Evolutionary conservation across 2,113 vertebrate genomes (phyloP), one percentile per base, ranked within the genome.

Genomic region (Parotia lawesii): DNA sequence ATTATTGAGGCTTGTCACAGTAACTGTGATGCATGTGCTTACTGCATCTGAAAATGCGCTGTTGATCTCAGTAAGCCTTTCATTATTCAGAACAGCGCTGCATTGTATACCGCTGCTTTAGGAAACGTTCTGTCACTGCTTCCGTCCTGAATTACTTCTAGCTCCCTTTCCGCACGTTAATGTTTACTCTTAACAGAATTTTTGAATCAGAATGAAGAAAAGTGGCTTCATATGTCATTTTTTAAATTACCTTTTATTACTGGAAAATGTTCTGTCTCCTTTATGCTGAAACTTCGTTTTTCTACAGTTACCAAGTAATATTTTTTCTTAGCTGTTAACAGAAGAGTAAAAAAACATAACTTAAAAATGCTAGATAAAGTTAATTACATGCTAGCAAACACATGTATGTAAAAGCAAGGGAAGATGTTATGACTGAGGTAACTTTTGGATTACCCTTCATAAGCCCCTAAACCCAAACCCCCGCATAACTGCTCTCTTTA

Each of bases 41-140:
- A 62, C 45, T 44, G 33, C 50, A 58, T 58, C 35, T 45, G 38
- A 85, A 86, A 94, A 85, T 11, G 51, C 22, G 7, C 61, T 50
- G 35, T 40, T 15, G 45, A 35, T 83, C 95, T 96, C 94, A 88
- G 69, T 62, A 85, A 11, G 28, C 76, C 91, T 91, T 96, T 89
- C 57, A 37, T 73, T 91, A 74, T 45, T 69, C 84, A 44, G 51
- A 81, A 48, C 4, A 80, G 40, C 3, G 8, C 76, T 22, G 54
- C 79, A 38, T 12, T 16, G 33, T 66, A 44, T 8, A 77, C 33
- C 77, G 51, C 88, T 57, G 89, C 81, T 77, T 38, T 42, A 80
- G 80, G 54, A 67, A 96, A 93, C 19, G 28, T 54, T 79, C 72
- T 20, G 3, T 95, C 85, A 87, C 58, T 78, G 75, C 90, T 94